Conservation (phyloP, 2,888 invertebrate genomes). For the Prosopocoilus inquinatus region DNA sequence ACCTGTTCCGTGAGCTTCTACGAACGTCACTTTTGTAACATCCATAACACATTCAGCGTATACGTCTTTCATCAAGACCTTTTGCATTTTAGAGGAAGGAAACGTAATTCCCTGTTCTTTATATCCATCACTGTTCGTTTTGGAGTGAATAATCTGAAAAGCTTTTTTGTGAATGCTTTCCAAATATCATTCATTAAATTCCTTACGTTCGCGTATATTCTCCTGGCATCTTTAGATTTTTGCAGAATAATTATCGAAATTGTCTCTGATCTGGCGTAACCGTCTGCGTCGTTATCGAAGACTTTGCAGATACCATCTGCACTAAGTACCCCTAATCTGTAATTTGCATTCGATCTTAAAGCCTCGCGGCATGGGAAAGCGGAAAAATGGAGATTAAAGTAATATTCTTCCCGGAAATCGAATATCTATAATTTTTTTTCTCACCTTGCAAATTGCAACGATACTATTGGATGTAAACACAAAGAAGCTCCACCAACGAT, state of each 20-base stretch:
- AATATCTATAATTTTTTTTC: too few species aligned
- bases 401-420: too few species aligned
- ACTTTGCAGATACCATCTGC: conserved; percentile 85
- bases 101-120: conserved; percentile 48
- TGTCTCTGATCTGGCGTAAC: conserved; percentile 83
- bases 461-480: conserved; percentile 82
- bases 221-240: conserved; percentile 55
- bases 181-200: background rate
- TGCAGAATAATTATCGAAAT: conserved; percentile 71
- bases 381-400: too few species aligned
- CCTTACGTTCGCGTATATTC: conserved; percentile 54
- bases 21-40: conserved; percentile 68
- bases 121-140: conserved; percentile 46
- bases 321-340: conserved; percentile 73
- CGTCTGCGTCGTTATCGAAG: conserved; percentile 81
- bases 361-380: too few species aligned
- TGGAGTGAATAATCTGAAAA: conserved; percentile 36
- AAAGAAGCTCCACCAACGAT: conserved; percentile 87
- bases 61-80: conserved; percentile 61
- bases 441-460: conserved; percentile 79
- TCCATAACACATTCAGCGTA: conserved; percentile 69
- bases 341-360: conserved; percentile 11
- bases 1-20: conserved; percentile 67
- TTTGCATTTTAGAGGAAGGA: conserved; percentile 56
- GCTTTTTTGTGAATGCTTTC: too few species aligned